Percentiles rank a stretch among this genome's conserved stretches.
phyloP scores from a whole-genome alignment of 2,113 vertebrate genomes.

The Aegotheles bennettii region DNA sequence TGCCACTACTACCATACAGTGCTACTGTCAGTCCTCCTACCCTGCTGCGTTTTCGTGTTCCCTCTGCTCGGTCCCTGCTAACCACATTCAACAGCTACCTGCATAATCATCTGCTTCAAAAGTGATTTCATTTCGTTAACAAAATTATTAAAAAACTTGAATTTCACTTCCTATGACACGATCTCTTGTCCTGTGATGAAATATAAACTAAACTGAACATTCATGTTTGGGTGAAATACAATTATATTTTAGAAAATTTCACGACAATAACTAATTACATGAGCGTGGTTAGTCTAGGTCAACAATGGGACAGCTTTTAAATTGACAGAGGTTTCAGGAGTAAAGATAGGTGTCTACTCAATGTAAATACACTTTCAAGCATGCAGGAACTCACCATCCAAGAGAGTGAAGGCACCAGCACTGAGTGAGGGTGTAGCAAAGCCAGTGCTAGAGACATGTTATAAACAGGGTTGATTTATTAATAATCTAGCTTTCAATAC shows the following conservation, averaged over 20 bases:
- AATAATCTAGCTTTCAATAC: neutral
- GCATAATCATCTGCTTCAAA: accelerated
- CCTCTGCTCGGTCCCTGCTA: neutral
- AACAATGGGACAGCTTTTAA: neutral
- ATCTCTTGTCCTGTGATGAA: neutral
- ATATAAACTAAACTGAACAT: neutral
- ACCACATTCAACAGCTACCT: neutral
- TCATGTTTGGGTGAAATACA: neutral
- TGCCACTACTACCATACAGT: accelerated
- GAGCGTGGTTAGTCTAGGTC: neutral
- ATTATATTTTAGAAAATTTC: neutral
- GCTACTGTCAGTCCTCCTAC: accelerated
- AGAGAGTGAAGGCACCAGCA: neutral
- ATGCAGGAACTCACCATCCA: neutral
- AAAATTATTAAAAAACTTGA: neutral
- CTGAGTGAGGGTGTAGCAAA: neutral
- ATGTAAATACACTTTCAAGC: neutral
- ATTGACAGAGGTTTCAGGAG: neutral
- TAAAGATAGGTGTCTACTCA: neutral
- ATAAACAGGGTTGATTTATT: neutral
- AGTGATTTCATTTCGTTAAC: neutral
- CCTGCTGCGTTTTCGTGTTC: accelerated
- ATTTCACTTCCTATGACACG: neutral
- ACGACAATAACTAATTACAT: neutral
- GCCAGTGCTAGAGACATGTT: neutral